Base-by-base conservation (phyloP, 2,888 invertebrate species). In the Phytoseiulus persimilis region DNA sequence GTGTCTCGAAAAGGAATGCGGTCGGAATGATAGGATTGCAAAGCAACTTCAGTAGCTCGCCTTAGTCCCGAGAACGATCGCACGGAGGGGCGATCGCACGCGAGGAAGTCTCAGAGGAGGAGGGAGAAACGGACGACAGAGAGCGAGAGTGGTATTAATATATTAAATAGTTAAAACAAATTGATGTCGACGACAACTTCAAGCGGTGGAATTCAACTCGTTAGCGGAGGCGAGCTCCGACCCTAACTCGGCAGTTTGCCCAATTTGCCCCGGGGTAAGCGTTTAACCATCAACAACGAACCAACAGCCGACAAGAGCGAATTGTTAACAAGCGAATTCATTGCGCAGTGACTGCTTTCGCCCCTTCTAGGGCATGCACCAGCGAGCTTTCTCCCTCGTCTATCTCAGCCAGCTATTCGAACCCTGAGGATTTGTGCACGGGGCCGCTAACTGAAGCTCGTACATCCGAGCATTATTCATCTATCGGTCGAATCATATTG, bases 161-260 rank as follows among this genome's bases (percentile, higher is more conserved):
- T 87, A 87, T 87, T 87, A 87, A 87, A 87, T 87, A 87, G 87
- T 87, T 87, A 87, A 33, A 32, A 87, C 33, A 87, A 87, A 87
- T 87, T 87, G 33, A 87, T 87, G 87, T 33, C 45, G 87, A 87
- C 87, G 32, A 33, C 39, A 32, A 87, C 87, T 87, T 23, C n/a
- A 28, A n/a, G 31, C 32, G 87, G 87, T 87, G 87, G 87, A 87
- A 87, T 87, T 87, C 87, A 45, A 87, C 87, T 87, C 87, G 87
- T 87, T 87, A 87, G 45, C 32, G 33, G n/a, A 31, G 83, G 83
- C 83, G 31, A 33, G 83, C 83, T 18, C 83, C 32, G 32, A 83
- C 83, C 31, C 83, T 65, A 14, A 83, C 83, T 31, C 83, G 33
- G 33, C 87, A 31, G 33, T 45, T 87, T 33, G n/a, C 39, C 33